Base-by-base conservation (phyloP, 2,888 invertebrate genomes). In the Caenorhabditis doughertyi region DNA sequence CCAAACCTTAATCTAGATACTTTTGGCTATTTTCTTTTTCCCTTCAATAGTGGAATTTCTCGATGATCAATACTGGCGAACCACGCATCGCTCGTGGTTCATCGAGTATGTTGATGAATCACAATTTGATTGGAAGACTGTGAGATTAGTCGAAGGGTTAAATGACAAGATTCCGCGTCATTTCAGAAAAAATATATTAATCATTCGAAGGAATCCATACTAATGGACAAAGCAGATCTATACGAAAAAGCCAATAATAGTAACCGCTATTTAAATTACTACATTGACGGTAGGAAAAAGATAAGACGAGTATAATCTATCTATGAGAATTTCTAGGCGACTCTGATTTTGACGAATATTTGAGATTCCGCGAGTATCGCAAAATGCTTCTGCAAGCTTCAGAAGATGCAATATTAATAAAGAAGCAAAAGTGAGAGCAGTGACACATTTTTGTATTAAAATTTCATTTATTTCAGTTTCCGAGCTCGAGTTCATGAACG, bases 21-120 rank as follows among this genome's bases (percentile, higher is more conserved):
- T 77, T 39, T 53, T 81, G 3, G 81, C 81, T 8, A 35, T 76
- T 13, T 81, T 55, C 39, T 76, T 72, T 35, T 81, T 81, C 44
- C 65, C 76, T 0, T 47, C 71, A 0, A 77, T 81, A 13, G 77
- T 81, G 9, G 67, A 77, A 23, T 76, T 56, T 23, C 62, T 81
- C 3, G 81, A 81, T 13, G 72, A 49, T 21, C 55, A 67, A 16
- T 25, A 67, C 35, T 81, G 81, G 81, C 67, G 53, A 18, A 77
- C 56, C 72, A 65, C 60, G 23, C 76, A 81, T 60, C 53, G 81
- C 8, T 68, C 68, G 18, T 62, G 32, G 64, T 62, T 53, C 25
- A 77, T 60, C 16, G 77, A 68, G 25, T 68, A 62, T 13, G 51
- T 35, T 25, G 51, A 39, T 0, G 68, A 68, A 13, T 2, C 53